These are phyloP conservation scores for Barnardius zonarius DNA, from an alignment of 2,113 vertebrate genomes.

Conservation along the genomic window DNA sequence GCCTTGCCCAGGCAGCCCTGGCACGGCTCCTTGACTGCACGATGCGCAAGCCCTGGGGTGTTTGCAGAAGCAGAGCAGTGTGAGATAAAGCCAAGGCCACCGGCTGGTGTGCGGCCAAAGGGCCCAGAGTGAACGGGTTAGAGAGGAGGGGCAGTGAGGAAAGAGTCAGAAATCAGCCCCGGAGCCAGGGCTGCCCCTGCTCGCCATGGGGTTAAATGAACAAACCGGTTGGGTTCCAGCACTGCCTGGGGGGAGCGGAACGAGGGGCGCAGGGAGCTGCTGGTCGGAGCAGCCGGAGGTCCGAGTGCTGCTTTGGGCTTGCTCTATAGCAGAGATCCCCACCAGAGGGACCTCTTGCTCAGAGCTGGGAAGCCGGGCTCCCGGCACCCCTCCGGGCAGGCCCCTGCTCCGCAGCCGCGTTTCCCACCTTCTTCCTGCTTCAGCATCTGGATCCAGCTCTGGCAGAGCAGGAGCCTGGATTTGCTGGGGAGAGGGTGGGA, in stretches of 20 bases:
- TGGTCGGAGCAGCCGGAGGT: fast-evolving
- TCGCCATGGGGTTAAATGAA: fast-evolving
- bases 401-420: not conserved
- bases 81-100: not conserved
- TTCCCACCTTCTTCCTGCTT: not conserved
- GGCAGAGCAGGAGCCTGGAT: not conserved
- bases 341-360: conserved; percentile 60
- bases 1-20: not conserved
- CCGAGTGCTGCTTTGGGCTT: not conserved
- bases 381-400: not conserved
- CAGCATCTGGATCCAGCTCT: not conserved
- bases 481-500: not conserved
- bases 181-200: not conserved
- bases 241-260: fast-evolving
- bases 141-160: not conserved
- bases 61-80: fast-evolving
- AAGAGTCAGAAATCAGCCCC: not conserved
- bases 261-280: not conserved
- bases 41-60: fast-evolving
- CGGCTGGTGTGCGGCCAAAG: fast-evolving
- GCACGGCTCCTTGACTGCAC: not conserved
- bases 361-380: not conserved
- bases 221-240: fast-evolving
- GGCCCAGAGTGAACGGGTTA: fast-evolving
- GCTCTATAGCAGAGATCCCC: not conserved